Base-by-base conservation (phyloP, 2,888 invertebrate species). In the Scaptomyza parva region DNA sequence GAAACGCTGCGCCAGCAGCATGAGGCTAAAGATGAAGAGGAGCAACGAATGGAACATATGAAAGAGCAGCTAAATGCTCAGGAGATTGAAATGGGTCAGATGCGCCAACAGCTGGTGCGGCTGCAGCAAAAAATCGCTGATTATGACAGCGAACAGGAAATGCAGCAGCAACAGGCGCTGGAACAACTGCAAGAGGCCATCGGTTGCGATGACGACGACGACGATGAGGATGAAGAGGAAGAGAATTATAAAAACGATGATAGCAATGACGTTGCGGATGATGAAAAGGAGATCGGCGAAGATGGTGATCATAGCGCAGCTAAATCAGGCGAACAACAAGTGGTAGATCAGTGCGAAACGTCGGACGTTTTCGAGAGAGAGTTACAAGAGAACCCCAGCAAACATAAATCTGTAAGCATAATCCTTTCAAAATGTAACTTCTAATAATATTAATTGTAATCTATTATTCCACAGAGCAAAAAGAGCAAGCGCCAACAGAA, bases 21-120 rank as follows among this genome's bases (percentile, higher is more conserved):
- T 70, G 90, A 91, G 74, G 85, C 88, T 72, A 89, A 84, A 48
- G 78, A 83, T 50, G 77, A 78, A 28, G 89, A 89, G 26, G 88
- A 90, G 30, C 70, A 72, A 12, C 80, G 70, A 28, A 70, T 87
- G 44, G 73, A 70, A 2, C 72, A 86, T 22, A 60, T 90, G 1
- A 88, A 78, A 39, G 82, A 85, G 14, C 87, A 91, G 59, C 57
- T 91, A 9, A 64, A 76, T 12, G 70, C 80, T 40, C 83, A 89
- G 24, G 88, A 89, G 35, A 50, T 45, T 5, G 89, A 91, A 68
- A 89, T 90, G 65, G 86, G 89, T 24, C 83, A 88, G 37, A 79
- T 90, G 68, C 88, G 89, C 69, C 78, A 78, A 57, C 88, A 91
- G 59, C 81, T 91, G 20, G 71, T 78, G 18, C 85, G 77, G 33